Base-by-base conservation (phyloP, 2,797 vertebrate genomes). In the Eleutherodactylus coqui region DNA sequence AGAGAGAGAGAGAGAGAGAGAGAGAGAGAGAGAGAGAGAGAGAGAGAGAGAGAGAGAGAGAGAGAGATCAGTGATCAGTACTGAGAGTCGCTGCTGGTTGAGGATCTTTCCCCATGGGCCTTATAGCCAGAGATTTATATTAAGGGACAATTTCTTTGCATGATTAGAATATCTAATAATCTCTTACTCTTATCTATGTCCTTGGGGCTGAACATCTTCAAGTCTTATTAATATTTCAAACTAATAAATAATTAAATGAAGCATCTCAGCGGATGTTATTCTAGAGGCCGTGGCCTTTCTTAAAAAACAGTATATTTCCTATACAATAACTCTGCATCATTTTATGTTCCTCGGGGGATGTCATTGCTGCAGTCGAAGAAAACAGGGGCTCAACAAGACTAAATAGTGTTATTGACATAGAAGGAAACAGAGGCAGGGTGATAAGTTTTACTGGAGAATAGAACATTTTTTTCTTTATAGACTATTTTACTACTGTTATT, bases 231-330 rank as follows among this genome's bases (percentile, higher is more conserved):
- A 83, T 83, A 83, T 83, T 83, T 83, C 67, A 83, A 10, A 32
- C 69, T 83, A 83, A 83, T 83, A 83, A 83, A 83, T 73, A 83
- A 83, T 83, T n/a, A n/a, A 83, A 83, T 21, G 69, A 7, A 43
- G 75, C 19, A 73, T 83, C 21, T 72, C 49, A 8, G n/a, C 9
- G 17, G 47, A 58, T 41, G 27, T 43, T 73, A 83, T 83, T 32
- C 51, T 72, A 58, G 14, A 83, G 49, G 51, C 81, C 81, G n/a
- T 60, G 51, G n/a, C 69, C 69, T 72, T 83, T 14, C n/a, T 43
- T 43, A 4, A 82, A 55, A n/a, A 79, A 58, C 4, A 60, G 7
- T 11, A 55, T 43, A 41, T 29, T 41, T 38, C 38, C 36, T 73
- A 47, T 73, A 70, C 47, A 55, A 38, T 53, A 29, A n/a, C n/a